phyloP scores from a whole-genome alignment of 2,888 invertebrate species.

The Aporophyla lueneburgensis region DNA sequence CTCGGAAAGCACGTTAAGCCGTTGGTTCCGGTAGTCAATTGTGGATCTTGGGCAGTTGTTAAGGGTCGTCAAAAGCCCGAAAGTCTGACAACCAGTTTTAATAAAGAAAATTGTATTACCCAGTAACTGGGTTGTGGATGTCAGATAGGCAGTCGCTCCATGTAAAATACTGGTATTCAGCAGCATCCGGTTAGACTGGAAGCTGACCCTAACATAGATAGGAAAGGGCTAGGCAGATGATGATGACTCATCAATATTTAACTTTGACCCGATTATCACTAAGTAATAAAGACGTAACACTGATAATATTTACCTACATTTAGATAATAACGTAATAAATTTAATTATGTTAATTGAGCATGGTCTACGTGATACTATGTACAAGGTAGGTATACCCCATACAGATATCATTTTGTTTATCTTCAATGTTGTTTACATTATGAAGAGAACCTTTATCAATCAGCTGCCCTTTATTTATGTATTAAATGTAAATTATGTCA shows the following conservation, averaged over 20 bases:
- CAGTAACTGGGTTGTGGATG: too few relatives aligned
- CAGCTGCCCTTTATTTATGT: conserved; percentile 57
- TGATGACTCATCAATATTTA: background rate
- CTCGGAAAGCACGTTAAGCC: too few relatives aligned
- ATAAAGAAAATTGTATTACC: too few relatives aligned
- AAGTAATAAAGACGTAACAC: conserved; percentile 1
- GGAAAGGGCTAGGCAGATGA: too few relatives aligned
- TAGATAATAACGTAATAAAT: conserved; percentile 30
- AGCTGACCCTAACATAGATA: too few relatives aligned
- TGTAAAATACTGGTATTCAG: too few relatives aligned
- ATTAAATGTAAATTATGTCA: conserved; percentile 43
- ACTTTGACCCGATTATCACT: background rate
- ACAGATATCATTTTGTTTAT: conserved; percentile 33
- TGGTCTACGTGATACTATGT: conserved; percentile 48
- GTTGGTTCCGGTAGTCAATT: too few relatives aligned
- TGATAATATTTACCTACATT: conserved; percentile 20
- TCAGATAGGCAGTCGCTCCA: too few relatives aligned
- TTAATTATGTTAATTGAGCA: conserved; percentile 48
- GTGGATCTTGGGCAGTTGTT: too few relatives aligned
- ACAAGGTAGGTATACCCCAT: conserved; percentile 32
- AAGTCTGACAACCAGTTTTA: too few relatives aligned
- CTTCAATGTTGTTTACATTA: conserved; percentile 47
- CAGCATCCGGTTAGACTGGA: too few relatives aligned
- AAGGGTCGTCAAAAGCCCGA: too few relatives aligned
- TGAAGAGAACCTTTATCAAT: conserved; percentile 28